Base-by-base conservation (phyloP, 1,140 invertebrate species). In the Coboldia fuscipes region DNA sequence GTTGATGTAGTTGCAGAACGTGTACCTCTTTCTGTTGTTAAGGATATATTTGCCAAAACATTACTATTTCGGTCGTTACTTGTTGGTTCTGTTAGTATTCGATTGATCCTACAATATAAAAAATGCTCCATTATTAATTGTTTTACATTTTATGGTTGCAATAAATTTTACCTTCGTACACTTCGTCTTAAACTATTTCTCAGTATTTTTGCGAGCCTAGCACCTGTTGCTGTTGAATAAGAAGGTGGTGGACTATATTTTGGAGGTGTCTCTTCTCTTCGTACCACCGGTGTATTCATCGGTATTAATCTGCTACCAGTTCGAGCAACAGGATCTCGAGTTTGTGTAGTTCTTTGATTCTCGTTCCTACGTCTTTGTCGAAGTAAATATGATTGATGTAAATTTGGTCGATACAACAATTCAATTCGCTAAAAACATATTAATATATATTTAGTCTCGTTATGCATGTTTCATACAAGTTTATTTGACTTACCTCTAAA, bases 161-260 rank as follows among this genome's bases (percentile, higher is more conserved):
- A 31, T 30, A 8, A 19, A 20, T 10, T 13, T 38, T 24, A 54
- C 51, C 79, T 64, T 24, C 81, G 60, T 27, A 85, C 73, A 46
- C 80, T 85, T 22, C 78, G 57, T n/a, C 81, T 53, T 19, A 86
- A 66, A 45, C 78, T 83, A 44, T 79, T 73, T 2, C 81, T 61
- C 20, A 86, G 46, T 39, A 84, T 58, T 42, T 84, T 84, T 3
- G 77, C 76, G 36, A 83, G 66, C 31, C 75, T 66, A 0, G 74
- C 76, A 9, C 82, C 83, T 1, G 84, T 92, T 2, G 84, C 84
- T 9, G 83, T 89, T 4, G 81, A 82, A 47, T 89, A 90, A 15
- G 80, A 85, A 3, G 84, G 85, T 2, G 85, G 85, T 7, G 85
- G 85, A 1, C 83, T 89, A 47, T 92, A 90, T 51, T 89, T 89